Conservation (phyloP, 2,888 invertebrate species). For the Rotaria macrura region DNA sequence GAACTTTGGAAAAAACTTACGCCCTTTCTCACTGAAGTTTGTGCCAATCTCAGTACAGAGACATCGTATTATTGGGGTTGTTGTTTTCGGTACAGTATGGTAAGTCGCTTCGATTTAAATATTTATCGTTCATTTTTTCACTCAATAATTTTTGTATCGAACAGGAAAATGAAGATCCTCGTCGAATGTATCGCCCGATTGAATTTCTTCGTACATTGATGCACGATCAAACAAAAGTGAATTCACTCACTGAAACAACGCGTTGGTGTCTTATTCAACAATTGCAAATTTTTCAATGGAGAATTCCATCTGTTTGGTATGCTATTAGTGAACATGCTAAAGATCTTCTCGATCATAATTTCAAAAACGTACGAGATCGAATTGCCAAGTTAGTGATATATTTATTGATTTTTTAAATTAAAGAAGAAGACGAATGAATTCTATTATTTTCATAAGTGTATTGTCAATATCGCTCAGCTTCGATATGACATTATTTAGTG, state of each 20-base stretch:
- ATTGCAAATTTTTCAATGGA: constrained; percentile 67
- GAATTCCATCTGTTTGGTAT: constrained; percentile 61
- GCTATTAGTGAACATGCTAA: neutral
- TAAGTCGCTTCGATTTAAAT: too few species aligned
- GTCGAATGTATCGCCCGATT: neutral
- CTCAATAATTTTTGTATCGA: neutral
- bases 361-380: constrained; percentile 70
- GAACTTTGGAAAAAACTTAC: too few species aligned
- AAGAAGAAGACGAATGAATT: neutral
- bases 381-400: constrained; percentile 58
- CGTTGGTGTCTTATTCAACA: constrained; percentile 62
- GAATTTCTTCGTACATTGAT: neutral
- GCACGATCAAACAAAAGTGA: neutral
- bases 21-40: too few species aligned
- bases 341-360: constrained; percentile 61
- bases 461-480: neutral
- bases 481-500: neutral
- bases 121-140: too few species aligned
- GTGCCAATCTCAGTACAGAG: too few species aligned
- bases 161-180: neutral
- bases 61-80: too few species aligned
- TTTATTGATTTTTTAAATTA: neutral
- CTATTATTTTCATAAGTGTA: neutral
- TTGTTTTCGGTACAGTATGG: too few species aligned
- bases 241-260: neutral